A percentile compares a stretch with the other conserved stretches of the same genome.
phyloP scores from a whole-genome alignment of 1,140 invertebrate species.

The Lithobius niger region DNA sequence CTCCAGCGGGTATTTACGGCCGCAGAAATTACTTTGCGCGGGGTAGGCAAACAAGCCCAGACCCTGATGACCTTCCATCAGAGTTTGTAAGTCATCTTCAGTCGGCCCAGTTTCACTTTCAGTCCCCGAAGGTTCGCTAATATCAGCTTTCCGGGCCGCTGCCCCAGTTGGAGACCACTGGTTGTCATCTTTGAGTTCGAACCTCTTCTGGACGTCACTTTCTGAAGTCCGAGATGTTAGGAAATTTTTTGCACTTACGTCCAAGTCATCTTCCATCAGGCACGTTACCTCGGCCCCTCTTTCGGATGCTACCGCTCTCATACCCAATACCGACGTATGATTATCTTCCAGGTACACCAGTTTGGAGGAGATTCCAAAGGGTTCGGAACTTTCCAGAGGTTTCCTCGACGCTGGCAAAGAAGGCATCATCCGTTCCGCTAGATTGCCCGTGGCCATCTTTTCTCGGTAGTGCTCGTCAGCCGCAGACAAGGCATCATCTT shows the following conservation, averaged over 20 bases:
- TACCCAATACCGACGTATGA: conserved; percentile 87
- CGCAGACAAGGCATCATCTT: not conserved
- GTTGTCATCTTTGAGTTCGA: no score
- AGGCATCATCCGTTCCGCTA: conserved; percentile 22
- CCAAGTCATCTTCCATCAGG: conserved; percentile 19
- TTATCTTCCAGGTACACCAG: conserved; percentile 80
- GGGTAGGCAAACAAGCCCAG: conserved; percentile 72
- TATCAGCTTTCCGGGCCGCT: conserved; percentile 7
- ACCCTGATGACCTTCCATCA: no score
- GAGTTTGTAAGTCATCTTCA: not conserved
- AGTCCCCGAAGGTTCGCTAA: no score
- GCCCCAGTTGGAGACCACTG: no score
- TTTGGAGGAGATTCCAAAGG: conserved; percentile 32
- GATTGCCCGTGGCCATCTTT: conserved; percentile 10
- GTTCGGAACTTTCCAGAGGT: conserved; percentile 43
- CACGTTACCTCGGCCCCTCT: conserved; percentile 21
- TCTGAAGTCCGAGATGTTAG: no score
- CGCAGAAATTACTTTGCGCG: conserved; percentile 90
- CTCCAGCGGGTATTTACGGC: conserved; percentile 66
- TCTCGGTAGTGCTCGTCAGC: conserved; percentile 30
- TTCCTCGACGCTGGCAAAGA: not conserved
- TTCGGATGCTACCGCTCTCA: conserved; percentile 46
- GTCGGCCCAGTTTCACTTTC: conserved; percentile 2
- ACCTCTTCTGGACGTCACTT: no score
- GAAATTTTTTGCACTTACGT: no score